Base-by-base conservation (phyloP, 2,888 invertebrate genomes). In the Cacoxenus indagator region DNA sequence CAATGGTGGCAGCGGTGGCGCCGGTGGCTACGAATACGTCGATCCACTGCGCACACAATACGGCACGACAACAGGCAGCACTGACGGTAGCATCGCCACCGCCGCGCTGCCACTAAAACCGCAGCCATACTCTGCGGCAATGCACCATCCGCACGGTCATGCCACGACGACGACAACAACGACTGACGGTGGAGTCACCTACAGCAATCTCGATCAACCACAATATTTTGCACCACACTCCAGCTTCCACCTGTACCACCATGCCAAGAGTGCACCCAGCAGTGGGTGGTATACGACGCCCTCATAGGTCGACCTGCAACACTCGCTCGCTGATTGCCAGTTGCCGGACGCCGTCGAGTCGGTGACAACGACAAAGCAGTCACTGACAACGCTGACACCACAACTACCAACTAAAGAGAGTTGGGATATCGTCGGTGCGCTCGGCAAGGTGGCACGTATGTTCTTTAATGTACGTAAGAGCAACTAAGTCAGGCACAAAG, bases 221-320 rank as follows among this genome's bases (percentile, higher is more conserved):
- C 96, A 95, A 87, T 96, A 96, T 87, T 96, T 96, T 89, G 94
- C 95, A 85, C 92, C 92, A 75, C 90, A 90, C 70, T 92, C 94
- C 22, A 94, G 96, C 64, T 96, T 96, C 87, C 96, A 96, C 88
- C 90, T 96, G 51, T 96, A 96, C 87, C 96, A 96, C 86, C 51
- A 62, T 45, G 59, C 59, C 64, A 89, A 93, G 92, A 84, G 91
- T 87, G 78, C 91, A 70, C 91, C 93, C 67, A 90, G 93, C 72
- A 92, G 93, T 69, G 93, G 93, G 84, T 94, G 94, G 94, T 94
- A 94, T 85, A 92, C 94, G 68, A 90, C 93, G 72, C 92, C 94
- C 46, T 94, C 94, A 91, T 94, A 94, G 87, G 85, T 79, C 75
- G 74, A 75, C 65, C 67, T 75, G 67, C 70, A 74, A 26, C 75